Base-by-base conservation (phyloP, 1,140 invertebrate genomes). In the Hydropsyche tenuis region DNA sequence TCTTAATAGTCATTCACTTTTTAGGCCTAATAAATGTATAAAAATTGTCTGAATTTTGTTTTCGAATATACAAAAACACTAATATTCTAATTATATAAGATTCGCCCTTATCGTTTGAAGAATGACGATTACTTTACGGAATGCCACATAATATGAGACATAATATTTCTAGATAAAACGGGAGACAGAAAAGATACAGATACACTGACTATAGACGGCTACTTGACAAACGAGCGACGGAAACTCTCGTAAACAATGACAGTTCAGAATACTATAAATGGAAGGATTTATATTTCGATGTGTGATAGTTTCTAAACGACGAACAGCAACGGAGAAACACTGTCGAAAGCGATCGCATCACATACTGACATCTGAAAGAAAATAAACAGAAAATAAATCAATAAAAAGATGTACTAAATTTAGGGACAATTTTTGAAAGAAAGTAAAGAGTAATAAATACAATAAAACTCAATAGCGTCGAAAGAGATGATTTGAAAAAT, bases 231-330 rank as follows among this genome's bases (percentile, higher is more conserved):
- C 46, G 2, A 1, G 9, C 16, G 6, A 53, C 20, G 16, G 48
- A 53, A 53, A 53, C 3, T 37, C 30, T 3, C 3, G 9, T 37
- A 9, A 37, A 37, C 3, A 37, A 37, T 4, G 9, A 37, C 4
- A 20, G 18, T 53, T 20, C 14, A 18, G 48, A 53, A 18, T 53
- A 53, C 20, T 18, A 18, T 18, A 18, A 53, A 53, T 53, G 48
- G 48, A 53, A 53, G 48, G 48, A 53, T 18, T 53, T 53, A 7
- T 53, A 5, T 53, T 53, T 53, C 48, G 48, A 53, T 53, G 48
- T 53, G 16, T 53, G 16, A 53, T 18, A 18, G n/a, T 53, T 18
- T 20, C 46, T 18, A 53, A 53, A 7, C 48, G 48, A 16, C n/a
- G 48, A 18, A 9, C 16, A 7, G 48, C 30, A 18, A 18, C 16